Conservation (phyloP, 1,140 invertebrate species). For the Alviniconcha marisindica region DNA sequence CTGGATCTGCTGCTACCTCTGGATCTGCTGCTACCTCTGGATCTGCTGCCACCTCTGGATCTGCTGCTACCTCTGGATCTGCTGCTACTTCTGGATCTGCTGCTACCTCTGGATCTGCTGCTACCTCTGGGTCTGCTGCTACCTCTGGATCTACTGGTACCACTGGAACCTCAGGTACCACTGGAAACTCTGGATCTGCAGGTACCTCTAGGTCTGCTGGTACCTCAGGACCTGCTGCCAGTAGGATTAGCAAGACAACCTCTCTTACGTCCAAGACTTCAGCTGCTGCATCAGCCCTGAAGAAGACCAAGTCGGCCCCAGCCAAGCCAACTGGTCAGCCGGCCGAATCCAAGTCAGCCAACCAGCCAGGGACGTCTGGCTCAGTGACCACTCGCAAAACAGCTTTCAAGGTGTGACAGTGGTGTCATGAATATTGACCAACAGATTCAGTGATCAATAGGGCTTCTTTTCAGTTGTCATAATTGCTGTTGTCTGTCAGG, state of each 20-base stretch:
- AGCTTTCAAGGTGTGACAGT: not conserved
- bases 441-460: too few relatives aligned
- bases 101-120: not conserved
- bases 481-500: too few relatives aligned
- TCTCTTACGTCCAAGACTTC: not conserved
- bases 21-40: not conserved
- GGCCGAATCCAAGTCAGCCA: not conserved
- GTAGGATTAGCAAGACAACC: not conserved
- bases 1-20: too few relatives aligned
- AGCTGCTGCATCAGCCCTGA: not conserved
- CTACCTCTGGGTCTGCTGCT: too few relatives aligned
- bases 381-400: not conserved
- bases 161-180: too few relatives aligned
- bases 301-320: constrained; percentile 11
- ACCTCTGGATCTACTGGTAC: too few relatives aligned
- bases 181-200: not conserved
- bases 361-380: too few relatives aligned
- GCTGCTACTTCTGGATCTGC: not conserved
- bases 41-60: not conserved
- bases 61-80: not conserved
- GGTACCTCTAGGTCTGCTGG: too few relatives aligned
- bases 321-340: not conserved
- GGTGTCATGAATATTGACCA: too few relatives aligned
- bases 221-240: not conserved
- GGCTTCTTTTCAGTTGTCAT: too few relatives aligned